Base-by-base conservation (phyloP, 2,888 invertebrate genomes). In the Halictus quadricinctus region DNA sequence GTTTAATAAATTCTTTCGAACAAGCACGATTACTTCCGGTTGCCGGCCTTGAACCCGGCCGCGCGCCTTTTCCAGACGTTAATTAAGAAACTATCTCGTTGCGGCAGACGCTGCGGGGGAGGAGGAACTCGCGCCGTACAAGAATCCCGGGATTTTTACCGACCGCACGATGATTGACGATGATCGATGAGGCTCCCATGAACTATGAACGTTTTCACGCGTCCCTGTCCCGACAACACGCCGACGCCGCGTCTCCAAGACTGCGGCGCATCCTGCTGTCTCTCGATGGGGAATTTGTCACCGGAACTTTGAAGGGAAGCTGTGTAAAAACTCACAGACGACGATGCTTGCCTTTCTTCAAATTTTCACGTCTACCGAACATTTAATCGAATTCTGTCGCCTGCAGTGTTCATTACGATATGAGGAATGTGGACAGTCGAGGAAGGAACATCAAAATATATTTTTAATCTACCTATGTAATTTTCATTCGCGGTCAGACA, bases 41-140 rank as follows among this genome's bases (percentile, higher is more conserved):
- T 87, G 78, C 76, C 74, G 84, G 76, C 90, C 90, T 88, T 87
- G 88, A 90, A 88, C 87, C 54, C 79, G 18, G 29, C 8, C 64
- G 43, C 60, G 66, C 77, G n/a, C 12, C 58, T 88, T 88, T 81
- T 84, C 84, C 85, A 80, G 88, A 89, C 91, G 91, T 92, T 91
- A 92, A 92, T 92, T 92, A 92, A 92, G 91, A 90, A 92, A 92
- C 90, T 90, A 91, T 92, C 90, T 89, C 86, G 90, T 83, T 81
- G 29, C 64, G 88, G 91, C 88, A 86, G 85, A 79, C 86, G 77
- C 81, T 80, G 80, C 50, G 79, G 81, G 41, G 77, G 66, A 75
- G 79, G 76, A 64, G 75, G 77, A 83, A 76, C 70, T 76, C 72
- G 85, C 50, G 50, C 83, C 83, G 84, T 80, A 84, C 85, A 87